A percentile compares a stretch with the other conserved stretches of the same genome.
Evolutionary conservation across 2,888 invertebrate species (phyloP).

Genomic region (Petrophora chlorosata): DNA sequence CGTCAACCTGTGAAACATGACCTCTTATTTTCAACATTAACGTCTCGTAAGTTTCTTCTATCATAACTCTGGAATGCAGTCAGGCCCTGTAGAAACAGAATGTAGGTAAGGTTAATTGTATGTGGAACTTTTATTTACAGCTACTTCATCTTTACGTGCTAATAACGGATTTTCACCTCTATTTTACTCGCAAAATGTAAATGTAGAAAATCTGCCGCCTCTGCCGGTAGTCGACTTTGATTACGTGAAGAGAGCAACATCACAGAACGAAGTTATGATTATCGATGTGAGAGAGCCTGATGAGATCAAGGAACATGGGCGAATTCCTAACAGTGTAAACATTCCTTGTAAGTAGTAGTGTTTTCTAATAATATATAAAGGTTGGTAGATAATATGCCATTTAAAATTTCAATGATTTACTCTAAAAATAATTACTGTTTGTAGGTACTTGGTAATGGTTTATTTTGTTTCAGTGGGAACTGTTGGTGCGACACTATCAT

Average conservation of each 20-base stretch:
- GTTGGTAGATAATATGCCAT: no score
- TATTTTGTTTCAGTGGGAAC: conserved; percentile 84
- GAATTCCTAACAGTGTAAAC: conserved; percentile 89
- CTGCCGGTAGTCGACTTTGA: conserved; percentile 65
- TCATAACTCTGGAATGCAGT: not conserved
- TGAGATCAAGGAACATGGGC: conserved; percentile 87
- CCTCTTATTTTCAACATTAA: not conserved
- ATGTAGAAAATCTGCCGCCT: conserved; percentile 46
- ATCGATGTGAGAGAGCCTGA: conserved; percentile 91
- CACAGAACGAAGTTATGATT: conserved; percentile 68
- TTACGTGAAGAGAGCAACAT: conserved; percentile 67
- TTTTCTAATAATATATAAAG: not conserved
- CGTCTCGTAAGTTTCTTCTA: not conserved
- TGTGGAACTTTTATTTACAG: conserved; percentile 24
- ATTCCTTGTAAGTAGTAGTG: conserved; percentile 86
- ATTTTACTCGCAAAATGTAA: conserved; percentile 49
- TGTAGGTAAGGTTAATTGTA: not conserved
- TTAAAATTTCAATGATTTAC: not conserved
- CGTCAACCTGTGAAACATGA: not conserved
- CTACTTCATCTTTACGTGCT: conserved; percentile 4
- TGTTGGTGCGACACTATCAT: conserved; percentile 69
- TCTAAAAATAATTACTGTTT: not conserved
- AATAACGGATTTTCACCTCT: conserved; percentile 31
- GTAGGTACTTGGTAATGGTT: no score
- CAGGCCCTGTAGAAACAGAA: not conserved